These are phyloP conservation scores for Blomia tropicalis DNA, from an alignment of 2,888 invertebrate species.

Conservation along the genomic window DNA sequence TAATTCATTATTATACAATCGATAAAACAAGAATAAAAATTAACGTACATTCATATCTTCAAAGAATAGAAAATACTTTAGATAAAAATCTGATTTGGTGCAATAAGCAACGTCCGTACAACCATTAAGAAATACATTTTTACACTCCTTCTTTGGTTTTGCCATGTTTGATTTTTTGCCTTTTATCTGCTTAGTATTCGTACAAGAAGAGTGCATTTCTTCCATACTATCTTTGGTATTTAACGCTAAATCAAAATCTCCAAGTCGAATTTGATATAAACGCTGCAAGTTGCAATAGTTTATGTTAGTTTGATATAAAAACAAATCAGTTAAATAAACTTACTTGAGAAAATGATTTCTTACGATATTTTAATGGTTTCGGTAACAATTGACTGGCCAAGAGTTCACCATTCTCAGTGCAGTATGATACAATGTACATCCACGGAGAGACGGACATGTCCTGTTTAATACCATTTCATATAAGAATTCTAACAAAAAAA, in stretches of 20 bases:
- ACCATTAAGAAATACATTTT: background rate
- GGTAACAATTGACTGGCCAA: background rate
- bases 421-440: background rate
- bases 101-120: background rate
- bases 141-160: background rate
- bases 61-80: background rate
- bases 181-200: background rate
- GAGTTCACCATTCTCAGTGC: background rate
- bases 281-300: too few species aligned
- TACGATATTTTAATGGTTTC: background rate
- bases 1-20: too few species aligned
- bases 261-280: background rate
- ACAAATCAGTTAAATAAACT: too few species aligned
- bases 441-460: conserved; percentile 11
- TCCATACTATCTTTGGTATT: background rate
- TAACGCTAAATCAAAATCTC: background rate
- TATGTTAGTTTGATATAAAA: too few species aligned
- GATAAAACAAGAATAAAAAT: background rate
- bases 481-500: too few species aligned
- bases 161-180: background rate
- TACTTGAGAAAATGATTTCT: background rate
- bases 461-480: too few species aligned
- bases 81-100: background rate
- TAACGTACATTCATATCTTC: background rate
- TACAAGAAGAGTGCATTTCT: background rate